These are phyloP conservation scores for Epicampocera succincta DNA, from an alignment of 2,888 invertebrate species.

Conservation along the genomic window DNA sequence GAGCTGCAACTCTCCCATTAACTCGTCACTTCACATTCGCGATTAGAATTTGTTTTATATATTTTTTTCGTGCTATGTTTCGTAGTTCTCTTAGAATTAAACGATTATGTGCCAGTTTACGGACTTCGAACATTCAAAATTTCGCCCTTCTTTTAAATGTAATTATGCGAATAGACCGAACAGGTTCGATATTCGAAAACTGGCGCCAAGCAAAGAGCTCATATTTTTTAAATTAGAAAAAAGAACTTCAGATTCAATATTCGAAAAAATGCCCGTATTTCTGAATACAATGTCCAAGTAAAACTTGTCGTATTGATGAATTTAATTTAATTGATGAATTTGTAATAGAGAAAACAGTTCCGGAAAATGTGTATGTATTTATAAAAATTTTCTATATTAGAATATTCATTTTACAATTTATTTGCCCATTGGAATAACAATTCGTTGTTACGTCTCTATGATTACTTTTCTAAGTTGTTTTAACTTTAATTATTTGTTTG, in stretches of 20 bases:
- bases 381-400: conserved; percentile 53
- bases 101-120: too few relatives aligned
- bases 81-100: conserved; percentile 19
- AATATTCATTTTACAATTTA: conserved; percentile 50
- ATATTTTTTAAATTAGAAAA: not conserved
- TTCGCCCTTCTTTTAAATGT: too few relatives aligned
- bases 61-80: not conserved
- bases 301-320: conserved; percentile 8
- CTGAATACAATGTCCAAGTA: conserved; percentile 25
- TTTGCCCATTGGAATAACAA: conserved; percentile 36
- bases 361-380: conserved; percentile 29
- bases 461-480: conserved; percentile 8
- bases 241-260: conserved; percentile 7
- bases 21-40: conserved; percentile 7
- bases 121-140: too few relatives aligned
- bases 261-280: conserved; percentile 9
- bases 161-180: too few relatives aligned
- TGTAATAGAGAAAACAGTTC: conserved; percentile 42
- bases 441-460: conserved; percentile 25
- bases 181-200: too few relatives aligned
- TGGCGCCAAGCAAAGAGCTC: too few relatives aligned
- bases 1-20: conserved; percentile 16
- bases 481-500: conserved; percentile 33
- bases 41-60: not conserved
- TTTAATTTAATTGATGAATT: conserved; percentile 21